phyloP scores from a whole-genome alignment of 2,797 vertebrate genomes.

The Enteromius fasciolatus region DNA sequence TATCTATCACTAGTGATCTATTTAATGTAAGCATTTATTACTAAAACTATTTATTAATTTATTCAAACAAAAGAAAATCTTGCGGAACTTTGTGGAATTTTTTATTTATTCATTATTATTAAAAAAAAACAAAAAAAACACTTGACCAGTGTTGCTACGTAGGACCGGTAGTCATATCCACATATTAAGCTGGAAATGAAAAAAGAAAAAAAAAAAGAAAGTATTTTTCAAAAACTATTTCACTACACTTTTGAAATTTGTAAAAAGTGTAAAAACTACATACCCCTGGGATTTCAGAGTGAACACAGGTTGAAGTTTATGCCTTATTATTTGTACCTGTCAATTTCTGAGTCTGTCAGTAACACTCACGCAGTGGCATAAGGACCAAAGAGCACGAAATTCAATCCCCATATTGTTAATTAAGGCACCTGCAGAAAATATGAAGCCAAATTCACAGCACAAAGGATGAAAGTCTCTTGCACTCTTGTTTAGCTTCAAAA shows the following conservation, averaged over 20 bases:
- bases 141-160: not conserved
- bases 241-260: not conserved
- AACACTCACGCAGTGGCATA: not conserved
- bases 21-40: not conserved
- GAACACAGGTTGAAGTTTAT: not conserved
- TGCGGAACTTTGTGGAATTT: not conserved
- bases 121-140: too few relatives aligned
- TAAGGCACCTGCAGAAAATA: conserved; percentile 8
- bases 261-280: conserved; percentile 1
- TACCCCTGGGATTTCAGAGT: not conserved
- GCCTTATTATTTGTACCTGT: not conserved
- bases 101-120: not conserved
- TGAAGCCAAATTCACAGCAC: not conserved
- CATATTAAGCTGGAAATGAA: not conserved
- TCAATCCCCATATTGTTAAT: conserved; percentile 14
- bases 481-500: conserved; percentile 11
- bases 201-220: not conserved
- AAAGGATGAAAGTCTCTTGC: conserved; percentile 8
- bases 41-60: not conserved
- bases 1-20: not conserved
- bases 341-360: not conserved
- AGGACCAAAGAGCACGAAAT: conserved; percentile 1
- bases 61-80: not conserved
- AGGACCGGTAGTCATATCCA: not conserved
- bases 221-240: not conserved